Evolutionary conservation across 2,797 vertebrate species (phyloP).

Genomic region (Syndactyla subalaris): DNA sequence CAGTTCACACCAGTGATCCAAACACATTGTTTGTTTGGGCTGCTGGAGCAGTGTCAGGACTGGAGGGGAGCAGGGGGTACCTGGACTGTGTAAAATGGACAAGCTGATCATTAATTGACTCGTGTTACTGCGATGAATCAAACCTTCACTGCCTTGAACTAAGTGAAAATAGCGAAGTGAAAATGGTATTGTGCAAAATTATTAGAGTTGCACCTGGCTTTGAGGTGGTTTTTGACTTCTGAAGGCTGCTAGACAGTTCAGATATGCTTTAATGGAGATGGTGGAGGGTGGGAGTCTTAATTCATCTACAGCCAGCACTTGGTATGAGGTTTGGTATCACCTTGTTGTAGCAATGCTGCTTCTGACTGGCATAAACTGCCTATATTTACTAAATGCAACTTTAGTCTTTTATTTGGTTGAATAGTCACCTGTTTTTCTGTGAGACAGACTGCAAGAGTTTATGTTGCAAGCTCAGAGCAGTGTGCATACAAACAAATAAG

Average conservation of each 20-base stretch:
- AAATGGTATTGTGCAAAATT: neutral
- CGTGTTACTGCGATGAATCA: neutral
- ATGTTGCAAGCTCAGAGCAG: neutral
- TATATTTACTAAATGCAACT: constrained; percentile 15
- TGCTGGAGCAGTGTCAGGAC: neutral
- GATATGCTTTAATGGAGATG: constrained; percentile 24
- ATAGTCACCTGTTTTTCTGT: neutral
- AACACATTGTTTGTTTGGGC: neutral
- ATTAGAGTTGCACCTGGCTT: constrained; percentile 25
- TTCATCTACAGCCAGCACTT: constrained; percentile 40
- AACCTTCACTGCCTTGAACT: neutral
- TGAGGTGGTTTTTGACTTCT: constrained; percentile 32
- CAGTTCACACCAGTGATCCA: neutral
- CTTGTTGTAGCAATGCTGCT: neutral
- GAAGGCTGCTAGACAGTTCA: neutral
- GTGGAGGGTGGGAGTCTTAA: constrained; percentile 38
- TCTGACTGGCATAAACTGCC: neutral
- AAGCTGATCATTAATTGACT: constrained; percentile 1
- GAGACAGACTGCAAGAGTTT: neutral
- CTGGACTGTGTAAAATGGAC: constrained; percentile 46
- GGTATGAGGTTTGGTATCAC: neutral
- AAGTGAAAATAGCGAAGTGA: constrained; percentile 35
- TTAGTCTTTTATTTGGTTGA: constrained; percentile 14
- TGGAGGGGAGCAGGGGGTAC: neutral
- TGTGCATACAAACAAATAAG: neutral